phyloP scores from a whole-genome alignment of 2,888 invertebrate genomes.

The Folsomia candida region DNA sequence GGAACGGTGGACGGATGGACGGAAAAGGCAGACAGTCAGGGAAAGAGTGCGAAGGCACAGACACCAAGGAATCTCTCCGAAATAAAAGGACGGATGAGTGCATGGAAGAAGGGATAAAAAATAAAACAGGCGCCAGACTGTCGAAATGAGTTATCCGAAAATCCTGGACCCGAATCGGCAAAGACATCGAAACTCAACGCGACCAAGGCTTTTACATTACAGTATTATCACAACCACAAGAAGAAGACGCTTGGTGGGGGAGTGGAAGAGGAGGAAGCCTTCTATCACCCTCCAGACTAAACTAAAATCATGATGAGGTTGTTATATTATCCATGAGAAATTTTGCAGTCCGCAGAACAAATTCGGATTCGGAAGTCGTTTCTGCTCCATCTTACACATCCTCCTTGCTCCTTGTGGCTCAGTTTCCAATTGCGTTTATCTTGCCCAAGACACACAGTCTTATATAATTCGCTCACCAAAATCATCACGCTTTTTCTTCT shows the following conservation, averaged over 20 bases:
- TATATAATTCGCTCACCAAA: too few species aligned
- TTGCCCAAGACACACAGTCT: too few species aligned
- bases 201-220: not conserved
- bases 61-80: constrained; percentile 26
- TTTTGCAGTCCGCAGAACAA: constrained; percentile 40
- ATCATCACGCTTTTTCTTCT: too few species aligned
- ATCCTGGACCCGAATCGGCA: constrained; percentile 45
- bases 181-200: constrained; percentile 13
- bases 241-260: not conserved
- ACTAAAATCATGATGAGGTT: constrained; percentile 9
- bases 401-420: constrained; percentile 16
- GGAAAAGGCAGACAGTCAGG: constrained; percentile 26
- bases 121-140: constrained; percentile 50
- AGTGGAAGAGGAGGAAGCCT: not conserved
- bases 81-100: constrained; percentile 40
- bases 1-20: constrained; percentile 37
- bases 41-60: constrained; percentile 32
- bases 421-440: too few species aligned
- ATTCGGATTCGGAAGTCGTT: constrained; percentile 47
- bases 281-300: not conserved
- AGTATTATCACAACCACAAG: not conserved
- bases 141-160: constrained; percentile 51
- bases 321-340: constrained; percentile 23
- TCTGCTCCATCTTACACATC: constrained; percentile 33
- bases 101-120: constrained; percentile 46